These are phyloP conservation scores for Philopotamus ludificatus DNA, from an alignment of 1,140 invertebrate species.

Conservation along the genomic window DNA sequence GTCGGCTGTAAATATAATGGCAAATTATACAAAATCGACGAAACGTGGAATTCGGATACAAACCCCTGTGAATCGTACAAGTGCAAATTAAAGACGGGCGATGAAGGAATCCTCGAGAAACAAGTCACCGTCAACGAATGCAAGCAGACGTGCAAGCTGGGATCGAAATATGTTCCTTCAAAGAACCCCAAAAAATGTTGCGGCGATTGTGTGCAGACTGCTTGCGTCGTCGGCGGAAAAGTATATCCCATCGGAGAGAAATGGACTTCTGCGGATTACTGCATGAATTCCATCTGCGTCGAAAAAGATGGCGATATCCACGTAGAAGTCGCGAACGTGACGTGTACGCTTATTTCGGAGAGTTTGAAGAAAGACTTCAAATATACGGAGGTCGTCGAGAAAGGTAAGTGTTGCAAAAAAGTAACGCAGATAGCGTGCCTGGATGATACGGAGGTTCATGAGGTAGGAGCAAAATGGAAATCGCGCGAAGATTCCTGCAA, in stretches of 20 bases:
- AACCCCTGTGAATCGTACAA: slow-evolving; percentile 57
- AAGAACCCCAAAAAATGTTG: slow-evolving; percentile 59
- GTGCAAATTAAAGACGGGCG: slow-evolving; percentile 49
- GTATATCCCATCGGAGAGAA: slow-evolving; percentile 56
- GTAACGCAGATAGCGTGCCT: slow-evolving; percentile 44
- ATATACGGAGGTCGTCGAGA: slow-evolving; percentile 39
- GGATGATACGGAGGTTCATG: slow-evolving; percentile 41
- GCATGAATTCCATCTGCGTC: slow-evolving; percentile 59
- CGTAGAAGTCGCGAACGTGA: slow-evolving; percentile 49
- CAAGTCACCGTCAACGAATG: slow-evolving; percentile 50
- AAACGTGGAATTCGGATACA: slow-evolving; percentile 47
- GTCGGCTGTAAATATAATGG: slow-evolving; percentile 62
- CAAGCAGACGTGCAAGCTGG: slow-evolving; percentile 48
- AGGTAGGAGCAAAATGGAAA: slow-evolving; percentile 57
- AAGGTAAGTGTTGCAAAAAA: slow-evolving; percentile 45
- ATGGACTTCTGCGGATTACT: slow-evolving; percentile 63
- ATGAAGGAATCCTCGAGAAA: slow-evolving; percentile 51
- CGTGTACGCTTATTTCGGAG: slow-evolving; percentile 46
- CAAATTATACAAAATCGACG: slow-evolving; percentile 34
- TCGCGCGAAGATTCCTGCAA: slow-evolving; percentile 60
- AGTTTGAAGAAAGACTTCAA: slow-evolving; percentile 44
- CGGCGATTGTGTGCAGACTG: slow-evolving; percentile 65
- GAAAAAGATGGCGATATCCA: slow-evolving; percentile 56
- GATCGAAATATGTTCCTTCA: slow-evolving; percentile 59
- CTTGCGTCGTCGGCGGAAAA: slow-evolving; percentile 65